Percentiles rank a stretch among this genome's conserved stretches.
These are phyloP conservation scores for Eupithecia exiguata DNA, from an alignment of 2,888 invertebrate genomes.

Conservation along the genomic window DNA sequence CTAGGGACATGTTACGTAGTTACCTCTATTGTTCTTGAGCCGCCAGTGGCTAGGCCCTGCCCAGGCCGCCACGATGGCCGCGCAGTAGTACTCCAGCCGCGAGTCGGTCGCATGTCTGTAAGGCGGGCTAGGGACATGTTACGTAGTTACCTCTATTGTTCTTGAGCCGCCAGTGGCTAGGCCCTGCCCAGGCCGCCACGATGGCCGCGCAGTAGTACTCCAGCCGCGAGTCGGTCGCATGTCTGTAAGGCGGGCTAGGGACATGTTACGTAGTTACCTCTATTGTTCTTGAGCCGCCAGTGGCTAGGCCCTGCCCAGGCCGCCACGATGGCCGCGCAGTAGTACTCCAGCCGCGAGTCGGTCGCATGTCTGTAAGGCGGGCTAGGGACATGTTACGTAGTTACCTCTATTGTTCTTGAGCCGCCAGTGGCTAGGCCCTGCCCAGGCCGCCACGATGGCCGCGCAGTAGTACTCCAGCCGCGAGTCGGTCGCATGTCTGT, in stretches of 20 bases:
- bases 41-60: conserved; percentile 94
- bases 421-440: conserved; percentile 93
- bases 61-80: conserved; percentile 92
- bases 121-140: conserved; percentile 58
- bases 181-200: conserved; percentile 97
- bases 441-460: conserved; percentile 93
- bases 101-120: conserved; percentile 83
- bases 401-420: conserved; percentile 83
- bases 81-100: conserved; percentile 88
- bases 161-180: conserved; percentile 92
- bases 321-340: conserved; percentile 89
- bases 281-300: conserved; percentile 89
- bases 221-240: conserved; percentile 82
- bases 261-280: conserved; percentile 27
- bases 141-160: conserved; percentile 61
- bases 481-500: conserved; percentile 83
- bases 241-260: conserved; percentile 74
- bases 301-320: conserved; percentile 94
- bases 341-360: conserved; percentile 87
- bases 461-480: conserved; percentile 88
- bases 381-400: conserved; percentile 40
- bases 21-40: conserved; percentile 84
- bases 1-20: conserved; percentile 35
- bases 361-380: conserved; percentile 82
- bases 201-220: conserved; percentile 89